Evolutionary conservation across 2,888 invertebrate genomes (phyloP).

Genomic region (Ecliptopera silaceata): DNA sequence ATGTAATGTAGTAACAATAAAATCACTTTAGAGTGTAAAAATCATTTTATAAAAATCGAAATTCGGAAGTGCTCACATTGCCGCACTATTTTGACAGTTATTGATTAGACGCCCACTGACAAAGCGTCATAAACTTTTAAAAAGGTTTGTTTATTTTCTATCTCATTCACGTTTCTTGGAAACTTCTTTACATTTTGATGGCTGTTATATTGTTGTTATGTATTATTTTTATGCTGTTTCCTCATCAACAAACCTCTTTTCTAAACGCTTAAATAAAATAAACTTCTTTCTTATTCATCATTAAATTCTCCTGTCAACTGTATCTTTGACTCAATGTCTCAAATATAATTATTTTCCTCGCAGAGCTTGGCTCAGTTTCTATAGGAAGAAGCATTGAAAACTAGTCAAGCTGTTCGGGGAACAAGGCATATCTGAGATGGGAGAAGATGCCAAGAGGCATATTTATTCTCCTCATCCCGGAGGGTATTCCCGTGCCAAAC

Average conservation of each 20-base stretch:
- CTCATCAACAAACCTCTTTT: neutral
- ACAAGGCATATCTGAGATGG: constrained; percentile 40
- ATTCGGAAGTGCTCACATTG: constrained; percentile 17
- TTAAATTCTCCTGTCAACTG: neutral
- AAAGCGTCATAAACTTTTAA: neutral
- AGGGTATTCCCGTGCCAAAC: constrained; percentile 61
- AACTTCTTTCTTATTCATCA: neutral
- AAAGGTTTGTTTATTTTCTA: neutral
- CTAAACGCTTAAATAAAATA: neutral
- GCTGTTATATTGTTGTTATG: too few relatives aligned
- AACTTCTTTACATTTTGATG: too few relatives aligned
- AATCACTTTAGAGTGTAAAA: constrained; percentile 44
- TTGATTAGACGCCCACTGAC: neutral
- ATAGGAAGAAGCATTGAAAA: neutral
- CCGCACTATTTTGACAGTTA: constrained; percentile 15
- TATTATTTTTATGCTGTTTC: neutral
- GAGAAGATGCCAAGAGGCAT: constrained; percentile 43
- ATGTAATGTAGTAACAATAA: constrained; percentile 35
- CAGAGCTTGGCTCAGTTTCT: neutral
- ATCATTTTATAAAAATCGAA: constrained; percentile 40
- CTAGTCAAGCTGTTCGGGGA: constrained; percentile 29
- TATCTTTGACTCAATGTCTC: neutral
- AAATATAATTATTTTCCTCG: neutral
- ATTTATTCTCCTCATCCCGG: constrained; percentile 38
- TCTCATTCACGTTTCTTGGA: too few relatives aligned